Conservation (phyloP, 2,888 invertebrate genomes). For the Hyalella azteca region DNA sequence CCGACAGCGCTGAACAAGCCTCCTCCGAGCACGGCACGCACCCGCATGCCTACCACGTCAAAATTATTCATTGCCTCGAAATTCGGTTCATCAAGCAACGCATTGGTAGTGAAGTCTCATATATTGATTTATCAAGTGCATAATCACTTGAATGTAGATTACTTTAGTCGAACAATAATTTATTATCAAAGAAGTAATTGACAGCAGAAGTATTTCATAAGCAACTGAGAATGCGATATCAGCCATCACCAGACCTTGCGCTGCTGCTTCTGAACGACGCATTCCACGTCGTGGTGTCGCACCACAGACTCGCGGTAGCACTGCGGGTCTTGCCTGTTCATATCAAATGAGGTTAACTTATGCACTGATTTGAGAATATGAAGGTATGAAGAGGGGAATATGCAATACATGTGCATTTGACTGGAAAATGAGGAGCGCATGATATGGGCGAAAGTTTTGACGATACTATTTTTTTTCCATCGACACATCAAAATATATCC, state of each 20-base stretch:
- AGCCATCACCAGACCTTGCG: background rate
- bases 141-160: background rate
- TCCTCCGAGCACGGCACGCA: conserved; percentile 72
- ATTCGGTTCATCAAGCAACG: background rate
- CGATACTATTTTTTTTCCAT: no score
- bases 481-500: no score
- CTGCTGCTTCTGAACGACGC: background rate
- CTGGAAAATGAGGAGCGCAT: no score
- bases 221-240: background rate
- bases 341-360: no score
- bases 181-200: background rate
- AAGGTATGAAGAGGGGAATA: no score
- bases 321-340: conserved; percentile 8
- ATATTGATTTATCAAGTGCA: background rate
- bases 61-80: background rate
- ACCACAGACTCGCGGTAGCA: conserved; percentile 32
- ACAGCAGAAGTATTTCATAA: background rate
- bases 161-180: background rate
- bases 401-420: no score
- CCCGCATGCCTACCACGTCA: conserved; percentile 55
- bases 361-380: no score
- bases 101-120: background rate
- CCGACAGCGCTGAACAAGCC: conserved; percentile 73
- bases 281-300: background rate
- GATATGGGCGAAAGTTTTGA: no score